Evolutionary conservation across 1,140 invertebrate genomes (phyloP), one percentile per base, ranked within the genome.

Genomic region (Triops longicaudatus): DNA sequence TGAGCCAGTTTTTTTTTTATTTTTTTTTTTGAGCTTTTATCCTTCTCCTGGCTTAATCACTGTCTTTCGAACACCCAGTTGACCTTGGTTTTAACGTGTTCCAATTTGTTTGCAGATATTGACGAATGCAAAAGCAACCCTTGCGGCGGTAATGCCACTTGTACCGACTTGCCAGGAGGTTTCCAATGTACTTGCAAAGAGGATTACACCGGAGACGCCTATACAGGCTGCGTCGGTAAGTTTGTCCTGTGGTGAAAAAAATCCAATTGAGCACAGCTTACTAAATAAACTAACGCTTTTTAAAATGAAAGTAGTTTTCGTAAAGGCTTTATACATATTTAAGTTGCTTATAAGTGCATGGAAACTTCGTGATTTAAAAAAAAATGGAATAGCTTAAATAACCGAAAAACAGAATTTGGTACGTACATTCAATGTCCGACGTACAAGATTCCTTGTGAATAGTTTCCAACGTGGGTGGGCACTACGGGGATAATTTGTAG

Each of bases 81-180:
- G 26, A 44, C n/a, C 14, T 42, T 78, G 14, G 37, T 22, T 28
- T 26, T 78, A 43, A 41, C 26, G 12, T 79, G 26, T 71, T 79
- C 28, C 31, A 37, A 63, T 26, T 73, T 77, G 83, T 83, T 73
- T 82, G 77, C 82, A 95, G 93, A 95, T 89, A 87, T 95, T 85
- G 92, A 96, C 87, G 93, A 95, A 87, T 95, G 93, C 86, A 88
- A 90, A 83, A 89, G 88, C 84, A 93, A 90, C 84, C 91, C 92
- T 41, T 96, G 94, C 84, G 92, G 93, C 80, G 87, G 88, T 80
- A 93, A 96, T 82, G 92, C 94, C 27, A 85, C 91, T 75, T 97
- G 95, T 84, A 91, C 89, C 79, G 94, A 97, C 83, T 94, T 92
- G 26, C 83, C 92, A 72, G 95, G 95, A 74, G 94, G 93, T 84